A percentile compares a stretch with the other conserved stretches of the same genome.
Evolutionary conservation across 1,140 invertebrate species (phyloP).

Genomic region (Polypedilum vanderplanki): DNA sequence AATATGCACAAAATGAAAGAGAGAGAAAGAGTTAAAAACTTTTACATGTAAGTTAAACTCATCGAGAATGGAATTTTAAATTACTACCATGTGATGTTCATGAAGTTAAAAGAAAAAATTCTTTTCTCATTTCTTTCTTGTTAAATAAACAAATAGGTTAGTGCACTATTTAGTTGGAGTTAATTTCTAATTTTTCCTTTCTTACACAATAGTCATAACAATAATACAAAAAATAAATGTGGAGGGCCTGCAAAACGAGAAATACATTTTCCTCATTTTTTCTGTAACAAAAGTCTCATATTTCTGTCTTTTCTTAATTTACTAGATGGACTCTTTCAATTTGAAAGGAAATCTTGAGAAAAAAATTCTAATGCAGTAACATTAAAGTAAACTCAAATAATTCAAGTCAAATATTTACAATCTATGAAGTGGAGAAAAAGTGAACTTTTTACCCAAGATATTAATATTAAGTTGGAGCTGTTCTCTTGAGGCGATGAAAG

Average conservation of each 20-base stretch:
- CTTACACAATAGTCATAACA: background rate
- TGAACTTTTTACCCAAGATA: too few relatives aligned
- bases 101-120: background rate
- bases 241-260: background rate
- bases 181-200: background rate
- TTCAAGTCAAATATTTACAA: conserved; percentile 11
- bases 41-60: background rate
- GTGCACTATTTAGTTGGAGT: conserved; percentile 7
- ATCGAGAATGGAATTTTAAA: conserved; percentile 15
- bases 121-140: background rate
- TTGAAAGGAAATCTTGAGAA: too few relatives aligned
- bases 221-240: background rate
- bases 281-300: too few relatives aligned
- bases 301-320: too few relatives aligned
- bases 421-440: background rate
- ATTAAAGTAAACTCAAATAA: background rate
- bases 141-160: conserved; percentile 14
- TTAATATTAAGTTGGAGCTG: too few relatives aligned
- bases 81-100: background rate
- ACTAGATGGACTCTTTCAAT: too few relatives aligned
- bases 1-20: background rate
- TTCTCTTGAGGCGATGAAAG: background rate
- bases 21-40: too few relatives aligned
- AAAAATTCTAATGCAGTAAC: too few relatives aligned
- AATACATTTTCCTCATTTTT: too few relatives aligned